Conservation (phyloP, 1,140 invertebrate species). For the Choristoneura fumiferana region DNA sequence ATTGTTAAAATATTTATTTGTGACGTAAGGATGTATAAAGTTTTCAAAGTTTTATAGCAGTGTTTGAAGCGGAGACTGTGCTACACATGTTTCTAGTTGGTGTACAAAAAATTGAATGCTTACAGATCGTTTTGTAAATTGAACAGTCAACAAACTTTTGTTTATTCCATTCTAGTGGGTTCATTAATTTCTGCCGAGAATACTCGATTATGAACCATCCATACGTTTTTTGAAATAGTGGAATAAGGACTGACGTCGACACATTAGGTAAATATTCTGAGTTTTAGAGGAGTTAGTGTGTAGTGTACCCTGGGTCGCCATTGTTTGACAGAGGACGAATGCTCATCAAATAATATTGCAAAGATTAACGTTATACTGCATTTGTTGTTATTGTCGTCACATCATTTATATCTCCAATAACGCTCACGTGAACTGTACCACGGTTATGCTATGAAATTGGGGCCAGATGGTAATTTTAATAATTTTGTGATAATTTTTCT, state of each 20-base stretch:
- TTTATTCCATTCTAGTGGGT: conserved; percentile 74
- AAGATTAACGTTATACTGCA: conserved; percentile 45
- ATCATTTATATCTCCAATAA: conserved; percentile 28
- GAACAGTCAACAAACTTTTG: conserved; percentile 79
- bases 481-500: not conserved
- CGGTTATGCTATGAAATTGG: not conserved
- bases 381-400: conserved; percentile 67
- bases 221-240: conserved; percentile 66
- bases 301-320: conserved; percentile 70
- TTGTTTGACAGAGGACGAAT: conserved; percentile 74
- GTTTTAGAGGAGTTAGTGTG: conserved; percentile 43
- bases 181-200: conserved; percentile 59
- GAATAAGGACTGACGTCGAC: conserved; percentile 64
- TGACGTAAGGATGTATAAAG: conserved; percentile 73
- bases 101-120: conserved; percentile 69
- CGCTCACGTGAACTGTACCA: conserved; percentile 1
- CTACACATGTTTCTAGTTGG: conserved; percentile 61
- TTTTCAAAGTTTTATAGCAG: conserved; percentile 74
- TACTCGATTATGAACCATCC: conserved; percentile 71
- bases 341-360: conserved; percentile 49
- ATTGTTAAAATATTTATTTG: conserved; percentile 71
- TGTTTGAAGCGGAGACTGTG: conserved; percentile 65
- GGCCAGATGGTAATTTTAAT: conserved; percentile 1
- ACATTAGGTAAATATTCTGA: conserved; percentile 69
- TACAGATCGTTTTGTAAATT: conserved; percentile 67